Evolutionary conservation across 2,797 vertebrate species (phyloP).

Genomic region (Sebastes goodei): DNA sequence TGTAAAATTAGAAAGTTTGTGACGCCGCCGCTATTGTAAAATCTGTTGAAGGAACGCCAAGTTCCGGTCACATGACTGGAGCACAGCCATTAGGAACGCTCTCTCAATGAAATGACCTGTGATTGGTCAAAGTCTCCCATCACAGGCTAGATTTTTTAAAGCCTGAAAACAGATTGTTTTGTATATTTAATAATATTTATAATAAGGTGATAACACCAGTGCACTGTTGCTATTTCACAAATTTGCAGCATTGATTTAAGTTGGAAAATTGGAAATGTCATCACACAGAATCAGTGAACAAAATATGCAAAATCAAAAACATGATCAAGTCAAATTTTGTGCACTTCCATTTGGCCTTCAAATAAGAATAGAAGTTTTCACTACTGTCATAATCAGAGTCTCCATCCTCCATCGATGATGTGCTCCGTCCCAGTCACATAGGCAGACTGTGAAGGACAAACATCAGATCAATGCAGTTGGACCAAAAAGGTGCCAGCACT

Average conservation of each 20-base stretch:
- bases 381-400: conserved; percentile 79
- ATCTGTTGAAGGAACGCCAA: too few species aligned
- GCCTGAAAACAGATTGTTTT: not conserved
- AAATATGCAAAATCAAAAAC: not conserved
- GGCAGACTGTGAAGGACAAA: conserved; percentile 84
- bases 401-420: conserved; percentile 96
- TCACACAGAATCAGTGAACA: not conserved
- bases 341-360: conserved; percentile 1
- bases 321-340: not conserved
- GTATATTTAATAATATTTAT: not conserved
- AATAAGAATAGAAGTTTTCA: not conserved
- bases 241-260: not conserved
- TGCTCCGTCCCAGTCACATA: conserved; percentile 93
- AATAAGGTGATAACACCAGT: not conserved
- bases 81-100: too few species aligned
- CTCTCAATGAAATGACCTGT: too few species aligned
- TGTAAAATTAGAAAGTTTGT: too few species aligned
- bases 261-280: not conserved
- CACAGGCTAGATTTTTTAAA: too few species aligned
- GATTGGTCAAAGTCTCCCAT: too few species aligned
- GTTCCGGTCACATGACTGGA: too few species aligned
- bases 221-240: not conserved
- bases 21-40: too few species aligned
- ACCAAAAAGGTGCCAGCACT: too few species aligned
- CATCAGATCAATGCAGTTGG: not conserved